These are phyloP conservation scores for Etheostoma cragini DNA, from an alignment of 2,113 vertebrate species.

Conservation along the genomic window DNA sequence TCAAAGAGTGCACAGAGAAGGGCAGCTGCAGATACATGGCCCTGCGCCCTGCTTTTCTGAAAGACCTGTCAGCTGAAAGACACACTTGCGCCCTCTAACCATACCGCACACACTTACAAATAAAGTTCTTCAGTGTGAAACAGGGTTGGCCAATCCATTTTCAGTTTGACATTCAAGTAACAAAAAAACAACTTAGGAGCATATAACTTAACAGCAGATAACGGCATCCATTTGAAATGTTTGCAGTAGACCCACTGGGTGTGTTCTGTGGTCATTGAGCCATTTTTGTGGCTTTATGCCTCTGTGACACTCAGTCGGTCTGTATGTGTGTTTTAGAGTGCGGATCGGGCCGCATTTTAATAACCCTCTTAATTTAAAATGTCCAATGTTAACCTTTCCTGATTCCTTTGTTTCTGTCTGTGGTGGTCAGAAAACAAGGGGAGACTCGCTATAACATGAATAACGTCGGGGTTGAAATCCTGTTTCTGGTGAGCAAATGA, in stretches of 20 bases:
- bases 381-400: too few species aligned
- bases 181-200: background rate
- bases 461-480: too few species aligned
- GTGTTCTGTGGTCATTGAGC: conserved; percentile 29
- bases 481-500: too few species aligned
- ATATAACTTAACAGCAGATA: conserved; percentile 24
- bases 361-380: too few species aligned
- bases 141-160: conserved; percentile 21
- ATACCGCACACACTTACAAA: conserved; percentile 31
- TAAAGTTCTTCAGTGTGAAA: background rate
- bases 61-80: conserved; percentile 79
- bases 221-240: background rate
- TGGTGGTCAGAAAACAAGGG: too few species aligned
- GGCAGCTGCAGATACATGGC: conserved; percentile 84
- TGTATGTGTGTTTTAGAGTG: background rate
- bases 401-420: too few species aligned
- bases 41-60: conserved; percentile 71
- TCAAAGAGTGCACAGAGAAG: conserved; percentile 82
- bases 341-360: too few species aligned
- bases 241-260: conserved; percentile 21
- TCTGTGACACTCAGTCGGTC: conserved; percentile 12
- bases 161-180: conserved; percentile 19
- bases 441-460: too few species aligned
- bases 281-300: conserved; percentile 32
- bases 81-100: conserved; percentile 39